Conservation (phyloP, 2,113 vertebrate species). For the Pseudolaguvia tuberculata region DNA sequence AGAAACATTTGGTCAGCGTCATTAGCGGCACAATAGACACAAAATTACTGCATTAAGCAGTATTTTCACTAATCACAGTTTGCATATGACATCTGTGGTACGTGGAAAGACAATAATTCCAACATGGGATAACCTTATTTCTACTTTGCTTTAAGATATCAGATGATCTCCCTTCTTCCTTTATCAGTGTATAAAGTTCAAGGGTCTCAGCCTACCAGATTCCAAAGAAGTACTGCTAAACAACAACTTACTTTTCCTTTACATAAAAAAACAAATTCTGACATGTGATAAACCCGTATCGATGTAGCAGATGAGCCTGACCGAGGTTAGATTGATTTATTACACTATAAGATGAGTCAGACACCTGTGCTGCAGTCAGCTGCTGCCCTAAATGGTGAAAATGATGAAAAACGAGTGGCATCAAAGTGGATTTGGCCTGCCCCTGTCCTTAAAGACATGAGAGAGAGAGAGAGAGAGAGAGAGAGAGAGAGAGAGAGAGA, state of each 20-base stretch:
- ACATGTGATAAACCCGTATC: neutral
- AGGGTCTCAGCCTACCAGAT: neutral
- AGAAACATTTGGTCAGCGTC: too few relatives aligned
- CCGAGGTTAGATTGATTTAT: neutral
- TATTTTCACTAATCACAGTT: too few relatives aligned
- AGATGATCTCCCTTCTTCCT: too few relatives aligned
- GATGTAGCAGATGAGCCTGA: neutral
- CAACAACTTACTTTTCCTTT: neutral
- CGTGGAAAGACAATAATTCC: too few relatives aligned
- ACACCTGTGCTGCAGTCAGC: constrained; percentile 6
- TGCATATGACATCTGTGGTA: too few relatives aligned
- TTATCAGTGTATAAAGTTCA: too few relatives aligned
- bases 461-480: constrained; percentile 32
- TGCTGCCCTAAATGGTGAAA: constrained; percentile 24
- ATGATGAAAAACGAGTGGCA: constrained; percentile 36
- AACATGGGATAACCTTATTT: too few relatives aligned
- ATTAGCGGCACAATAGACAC: too few relatives aligned
- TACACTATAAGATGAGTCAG: neutral
- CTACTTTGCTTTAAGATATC: too few relatives aligned
- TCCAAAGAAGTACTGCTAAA: neutral
- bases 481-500: constrained; percentile 37
- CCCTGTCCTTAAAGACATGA: constrained; percentile 40
- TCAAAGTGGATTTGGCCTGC: constrained; percentile 42
- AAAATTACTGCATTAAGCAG: too few relatives aligned
- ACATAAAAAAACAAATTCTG: neutral